These are phyloP conservation scores for Lithobates pipiens DNA, from an alignment of 2,797 vertebrate genomes.

Conservation along the genomic window DNA sequence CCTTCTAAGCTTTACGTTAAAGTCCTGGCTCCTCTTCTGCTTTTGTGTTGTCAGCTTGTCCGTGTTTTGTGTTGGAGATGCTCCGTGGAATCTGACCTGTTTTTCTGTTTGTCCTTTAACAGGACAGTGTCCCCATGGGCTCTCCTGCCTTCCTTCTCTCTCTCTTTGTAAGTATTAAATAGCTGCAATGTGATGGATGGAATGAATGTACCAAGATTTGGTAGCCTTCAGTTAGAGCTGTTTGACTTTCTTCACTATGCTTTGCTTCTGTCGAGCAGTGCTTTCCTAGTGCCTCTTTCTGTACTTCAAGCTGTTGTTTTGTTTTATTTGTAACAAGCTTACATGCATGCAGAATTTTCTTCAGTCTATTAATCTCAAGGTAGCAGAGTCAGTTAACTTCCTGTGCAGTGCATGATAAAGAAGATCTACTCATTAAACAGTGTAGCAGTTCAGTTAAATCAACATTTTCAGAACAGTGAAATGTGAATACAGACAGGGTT, in stretches of 20 bases:
- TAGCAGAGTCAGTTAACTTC: slow-evolving; percentile 4
- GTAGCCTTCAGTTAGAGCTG: slow-evolving; percentile 64
- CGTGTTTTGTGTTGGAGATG: slow-evolving; percentile 73
- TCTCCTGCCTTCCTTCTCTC: slow-evolving; percentile 99
- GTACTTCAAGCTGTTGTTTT: slow-evolving; percentile 35
- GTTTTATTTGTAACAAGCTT: slow-evolving; percentile 10
- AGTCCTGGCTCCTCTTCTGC: slow-evolving; percentile 69
- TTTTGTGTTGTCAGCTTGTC: slow-evolving; percentile 65
- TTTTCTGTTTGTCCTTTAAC: slow-evolving; percentile 87
- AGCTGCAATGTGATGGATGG: slow-evolving; percentile 70
- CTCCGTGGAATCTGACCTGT: slow-evolving; percentile 70
- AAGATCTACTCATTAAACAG: slow-evolving; percentile 22
- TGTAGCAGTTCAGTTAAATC: slow-evolving; percentile 33
- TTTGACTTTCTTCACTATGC: slow-evolving; percentile 61
- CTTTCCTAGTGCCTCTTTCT: slow-evolving; percentile 35
- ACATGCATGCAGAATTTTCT: background rate
- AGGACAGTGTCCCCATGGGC: slow-evolving; percentile 98
- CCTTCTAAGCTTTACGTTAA: slow-evolving; percentile 70
- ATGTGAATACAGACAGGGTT: slow-evolving; percentile 52
- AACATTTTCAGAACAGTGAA: slow-evolving; percentile 28
- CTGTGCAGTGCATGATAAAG: slow-evolving; percentile 9
- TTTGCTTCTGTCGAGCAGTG: slow-evolving; percentile 64
- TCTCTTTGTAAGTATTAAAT: slow-evolving; percentile 98
- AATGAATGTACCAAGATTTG: slow-evolving; percentile 53
- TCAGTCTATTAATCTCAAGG: background rate